Conservation (phyloP, 1,140 invertebrate genomes). For the Theocolax elegans region DNA sequence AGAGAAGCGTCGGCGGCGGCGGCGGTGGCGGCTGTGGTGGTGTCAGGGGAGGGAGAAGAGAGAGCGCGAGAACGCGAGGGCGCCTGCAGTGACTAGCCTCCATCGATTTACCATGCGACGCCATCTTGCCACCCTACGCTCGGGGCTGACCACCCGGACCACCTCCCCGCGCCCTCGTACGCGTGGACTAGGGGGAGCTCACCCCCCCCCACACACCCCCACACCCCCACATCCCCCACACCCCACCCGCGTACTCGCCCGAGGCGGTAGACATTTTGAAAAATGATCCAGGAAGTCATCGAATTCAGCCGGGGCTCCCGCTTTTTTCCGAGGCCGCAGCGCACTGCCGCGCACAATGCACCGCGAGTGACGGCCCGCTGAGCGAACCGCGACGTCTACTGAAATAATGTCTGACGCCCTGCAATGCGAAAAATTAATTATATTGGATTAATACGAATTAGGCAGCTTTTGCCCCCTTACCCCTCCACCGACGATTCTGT, state of each 20-base stretch:
- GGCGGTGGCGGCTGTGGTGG: constrained; percentile 29
- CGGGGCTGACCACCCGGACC: constrained; percentile 53
- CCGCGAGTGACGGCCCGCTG: not conserved
- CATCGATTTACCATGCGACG: constrained; percentile 65
- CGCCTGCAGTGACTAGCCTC: constrained; percentile 64
- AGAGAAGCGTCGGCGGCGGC: constrained; percentile 11
- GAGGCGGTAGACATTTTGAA: constrained; percentile 62
- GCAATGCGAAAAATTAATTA: constrained; percentile 38
- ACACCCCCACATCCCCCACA: no score
- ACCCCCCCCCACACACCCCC: not conserved
- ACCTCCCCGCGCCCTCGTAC: no score
- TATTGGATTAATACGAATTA: constrained; percentile 34
- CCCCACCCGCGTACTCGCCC: not conserved
- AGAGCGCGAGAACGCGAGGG: constrained; percentile 50
- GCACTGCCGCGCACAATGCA: not conserved
- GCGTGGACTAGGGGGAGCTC: no score
- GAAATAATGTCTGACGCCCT: not conserved
- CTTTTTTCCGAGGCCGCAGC: not conserved
- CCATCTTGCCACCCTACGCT: constrained; percentile 64
- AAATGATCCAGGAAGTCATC: constrained; percentile 64
- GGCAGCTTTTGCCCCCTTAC: no score
- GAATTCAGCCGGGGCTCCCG: constrained; percentile 24
- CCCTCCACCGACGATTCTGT: no score
- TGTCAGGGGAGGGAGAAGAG: constrained; percentile 3
- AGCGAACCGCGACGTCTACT: not conserved